Percentiles rank a stretch among this genome's conserved stretches.
These are phyloP conservation scores for Drosophila pruinosa DNA, from an alignment of 1,140 invertebrate genomes.

Conservation along the genomic window DNA sequence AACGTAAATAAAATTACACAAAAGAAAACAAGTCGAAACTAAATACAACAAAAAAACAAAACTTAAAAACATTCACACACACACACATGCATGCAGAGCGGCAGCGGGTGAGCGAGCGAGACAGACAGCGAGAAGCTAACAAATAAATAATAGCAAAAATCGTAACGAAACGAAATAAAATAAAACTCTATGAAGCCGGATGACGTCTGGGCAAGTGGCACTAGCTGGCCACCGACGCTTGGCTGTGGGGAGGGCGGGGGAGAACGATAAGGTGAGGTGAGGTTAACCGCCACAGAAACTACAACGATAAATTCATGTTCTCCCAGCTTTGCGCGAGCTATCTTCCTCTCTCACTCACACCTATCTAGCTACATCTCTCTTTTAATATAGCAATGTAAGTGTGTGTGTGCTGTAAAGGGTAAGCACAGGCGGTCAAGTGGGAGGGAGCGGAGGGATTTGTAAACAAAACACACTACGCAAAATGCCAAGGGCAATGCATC, in stretches of 20 bases:
- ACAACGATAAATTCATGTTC: constrained; percentile 48
- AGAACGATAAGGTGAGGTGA: constrained; percentile 26
- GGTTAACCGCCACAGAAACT: constrained; percentile 50
- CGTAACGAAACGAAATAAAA: constrained; percentile 78
- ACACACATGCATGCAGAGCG: constrained; percentile 19
- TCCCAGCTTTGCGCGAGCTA: constrained; percentile 4
- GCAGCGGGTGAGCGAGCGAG: not conserved
- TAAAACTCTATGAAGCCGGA: constrained; percentile 69
- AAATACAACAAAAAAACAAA: constrained; percentile 54
- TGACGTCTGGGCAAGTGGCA: constrained; percentile 44
- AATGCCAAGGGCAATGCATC: constrained; percentile 43
- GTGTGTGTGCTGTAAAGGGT: constrained; percentile 26
- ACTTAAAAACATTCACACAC: constrained; percentile 63
- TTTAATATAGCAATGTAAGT: not conserved
- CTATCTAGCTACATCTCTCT: constrained; percentile 11
- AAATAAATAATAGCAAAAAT: constrained; percentile 80
- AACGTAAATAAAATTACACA: constrained; percentile 77
- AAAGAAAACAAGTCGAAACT: constrained; percentile 80
- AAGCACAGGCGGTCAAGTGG: constrained; percentile 21
- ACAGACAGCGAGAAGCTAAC: constrained; percentile 56
- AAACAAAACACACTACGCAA: constrained; percentile 20
- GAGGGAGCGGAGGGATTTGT: not conserved
- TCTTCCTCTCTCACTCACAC: constrained; percentile 9
- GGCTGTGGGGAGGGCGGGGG: not conserved
- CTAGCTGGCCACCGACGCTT: no score